These are phyloP conservation scores for Thaumatotibia leucotreta DNA, from an alignment of 1,140 invertebrate species.

Conservation along the genomic window DNA sequence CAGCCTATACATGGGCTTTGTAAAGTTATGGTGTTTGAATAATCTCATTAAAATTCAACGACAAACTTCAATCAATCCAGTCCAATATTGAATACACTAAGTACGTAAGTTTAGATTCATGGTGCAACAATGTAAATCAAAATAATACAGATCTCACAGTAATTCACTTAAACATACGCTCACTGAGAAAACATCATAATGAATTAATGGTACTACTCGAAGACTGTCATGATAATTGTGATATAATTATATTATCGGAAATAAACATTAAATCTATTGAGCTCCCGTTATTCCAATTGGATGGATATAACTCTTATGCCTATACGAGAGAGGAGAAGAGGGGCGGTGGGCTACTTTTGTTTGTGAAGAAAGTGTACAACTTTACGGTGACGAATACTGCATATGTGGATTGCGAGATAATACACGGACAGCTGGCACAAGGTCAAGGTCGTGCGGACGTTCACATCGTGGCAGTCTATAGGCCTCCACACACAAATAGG, in stretches of 20 bases:
- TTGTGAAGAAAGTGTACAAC: neutral
- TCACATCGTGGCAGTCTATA: neutral
- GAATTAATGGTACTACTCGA: constrained; percentile 5
- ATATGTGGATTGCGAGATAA: neutral
- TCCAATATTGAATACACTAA: neutral
- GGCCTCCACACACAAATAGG: neutral
- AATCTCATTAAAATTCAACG: neutral
- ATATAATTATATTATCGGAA: constrained; percentile 15
- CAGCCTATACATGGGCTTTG: neutral
- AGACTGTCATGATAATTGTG: no score
- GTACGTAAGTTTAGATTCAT: neutral
- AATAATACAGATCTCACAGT: neutral
- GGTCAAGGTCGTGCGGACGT: neutral
- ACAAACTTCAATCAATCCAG: neutral
- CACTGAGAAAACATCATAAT: constrained; percentile 13
- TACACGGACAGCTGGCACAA: neutral
- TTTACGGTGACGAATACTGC: neutral
- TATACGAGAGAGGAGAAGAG: neutral
- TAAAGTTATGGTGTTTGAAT: neutral
- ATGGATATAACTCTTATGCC: neutral
- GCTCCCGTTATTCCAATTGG: neutral
- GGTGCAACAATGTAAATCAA: neutral
- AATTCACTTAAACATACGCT: constrained; percentile 11
- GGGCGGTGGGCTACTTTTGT: constrained; percentile 2
- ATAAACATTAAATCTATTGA: constrained; percentile 13